Percentiles rank a stretch among this genome's conserved stretches.
phyloP scores from a whole-genome alignment of 2,888 invertebrate species.

The Rhingia rostrata region DNA sequence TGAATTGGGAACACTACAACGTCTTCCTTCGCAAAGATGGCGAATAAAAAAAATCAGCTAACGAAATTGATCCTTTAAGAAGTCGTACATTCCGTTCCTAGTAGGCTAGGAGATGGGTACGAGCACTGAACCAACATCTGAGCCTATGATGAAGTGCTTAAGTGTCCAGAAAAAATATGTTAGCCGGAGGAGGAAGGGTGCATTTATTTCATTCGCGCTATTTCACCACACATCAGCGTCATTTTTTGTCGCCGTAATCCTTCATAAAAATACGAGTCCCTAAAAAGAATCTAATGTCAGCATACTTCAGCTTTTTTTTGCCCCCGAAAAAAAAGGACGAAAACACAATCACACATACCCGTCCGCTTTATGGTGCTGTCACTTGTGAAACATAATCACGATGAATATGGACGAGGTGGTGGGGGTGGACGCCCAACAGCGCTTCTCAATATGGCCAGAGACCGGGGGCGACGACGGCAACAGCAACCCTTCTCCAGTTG shows the following conservation, averaged over 20 bases:
- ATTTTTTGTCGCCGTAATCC: slow-evolving; percentile 48
- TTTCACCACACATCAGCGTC: slow-evolving; percentile 55
- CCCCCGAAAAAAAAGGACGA: too few relatives aligned
- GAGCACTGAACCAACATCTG: slow-evolving; percentile 15
- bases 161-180: slow-evolving; percentile 55
- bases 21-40: background rate
- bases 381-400: slow-evolving; percentile 73
- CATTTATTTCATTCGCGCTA: slow-evolving; percentile 70
- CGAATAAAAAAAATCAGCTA: background rate
- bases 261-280: slow-evolving; percentile 61
- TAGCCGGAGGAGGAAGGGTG: background rate
- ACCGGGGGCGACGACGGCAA: slow-evolving; percentile 27
- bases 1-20: slow-evolving; percentile 57
- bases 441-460: slow-evolving; percentile 13
- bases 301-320: slow-evolving; percentile 34
- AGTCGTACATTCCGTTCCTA: background rate
- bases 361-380: slow-evolving; percentile 52
- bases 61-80: slow-evolving; percentile 58
- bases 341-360: slow-evolving; percentile 21
- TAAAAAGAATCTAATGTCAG: slow-evolving; percentile 49
- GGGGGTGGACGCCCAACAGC: slow-evolving; percentile 13
- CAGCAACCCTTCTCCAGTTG: slow-evolving; percentile 68
- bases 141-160: slow-evolving; percentile 56
- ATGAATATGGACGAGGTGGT: slow-evolving; percentile 13
- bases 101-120: background rate